Evolutionary conservation across 2,797 vertebrate species (phyloP).

Genomic region (Chelon labrosus): DNA sequence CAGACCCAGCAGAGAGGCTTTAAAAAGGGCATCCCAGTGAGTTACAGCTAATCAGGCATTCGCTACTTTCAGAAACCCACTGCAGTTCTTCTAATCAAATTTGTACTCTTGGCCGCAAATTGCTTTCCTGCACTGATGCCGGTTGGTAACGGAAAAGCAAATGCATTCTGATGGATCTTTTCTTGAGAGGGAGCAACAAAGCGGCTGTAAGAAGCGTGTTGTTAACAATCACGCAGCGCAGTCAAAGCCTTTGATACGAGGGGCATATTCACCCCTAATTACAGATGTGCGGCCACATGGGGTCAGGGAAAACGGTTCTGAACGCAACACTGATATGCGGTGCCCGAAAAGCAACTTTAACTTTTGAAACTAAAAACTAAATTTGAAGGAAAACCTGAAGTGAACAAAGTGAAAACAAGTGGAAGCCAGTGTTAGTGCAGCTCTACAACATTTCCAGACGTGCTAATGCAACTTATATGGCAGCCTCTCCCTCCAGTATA

Average conservation of each 20-base stretch:
- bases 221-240: background rate
- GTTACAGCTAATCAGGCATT: slow-evolving; percentile 34
- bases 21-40: slow-evolving; percentile 25
- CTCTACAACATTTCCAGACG: too few relatives aligned
- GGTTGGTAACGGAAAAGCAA: slow-evolving; percentile 26
- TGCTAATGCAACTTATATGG: too few relatives aligned
- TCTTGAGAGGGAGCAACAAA: slow-evolving; percentile 12
- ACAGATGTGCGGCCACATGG: background rate
- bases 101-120: slow-evolving; percentile 22
- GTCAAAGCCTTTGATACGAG: slow-evolving; percentile 4
- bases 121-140: slow-evolving; percentile 31
- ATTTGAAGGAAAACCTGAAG: too few relatives aligned
- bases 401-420: too few relatives aligned
- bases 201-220: background rate
- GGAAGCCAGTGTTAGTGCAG: too few relatives aligned
- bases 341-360: background rate
- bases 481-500: too few relatives aligned
- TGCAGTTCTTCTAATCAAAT: slow-evolving; percentile 39
- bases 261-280: background rate
- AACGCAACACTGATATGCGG: background rate
- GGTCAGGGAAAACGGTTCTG: background rate
- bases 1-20: slow-evolving; percentile 31
- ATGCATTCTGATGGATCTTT: slow-evolving; percentile 13
- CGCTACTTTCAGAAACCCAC: slow-evolving; percentile 28
- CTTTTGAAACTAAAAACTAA: background rate